A percentile compares a stretch with the other conserved stretches of the same genome.
Evolutionary conservation across 2,797 vertebrate genomes (phyloP).

Genomic region (Channa striata): DNA sequence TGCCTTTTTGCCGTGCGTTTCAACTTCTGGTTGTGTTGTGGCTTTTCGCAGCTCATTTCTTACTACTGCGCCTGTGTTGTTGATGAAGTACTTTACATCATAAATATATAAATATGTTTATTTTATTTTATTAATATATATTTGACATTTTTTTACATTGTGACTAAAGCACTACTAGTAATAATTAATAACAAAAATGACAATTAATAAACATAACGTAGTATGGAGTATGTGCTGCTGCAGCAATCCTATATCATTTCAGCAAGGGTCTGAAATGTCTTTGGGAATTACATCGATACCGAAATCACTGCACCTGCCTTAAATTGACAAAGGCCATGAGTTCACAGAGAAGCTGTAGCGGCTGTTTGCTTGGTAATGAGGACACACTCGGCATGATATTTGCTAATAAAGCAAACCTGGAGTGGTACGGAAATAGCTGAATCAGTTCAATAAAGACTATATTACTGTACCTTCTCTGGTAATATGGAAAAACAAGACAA

Average conservation of each 20-base stretch:
- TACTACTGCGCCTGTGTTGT: too few relatives aligned
- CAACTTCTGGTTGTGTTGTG: too few relatives aligned
- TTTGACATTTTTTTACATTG: not conserved
- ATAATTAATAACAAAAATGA: too few relatives aligned
- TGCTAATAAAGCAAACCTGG: conserved; percentile 9
- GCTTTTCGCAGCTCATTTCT: too few relatives aligned
- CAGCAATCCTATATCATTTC: not conserved
- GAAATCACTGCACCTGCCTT: not conserved
- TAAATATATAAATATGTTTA: not conserved
- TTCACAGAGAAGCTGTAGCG: conserved; percentile 5
- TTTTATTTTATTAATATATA: too few relatives aligned
- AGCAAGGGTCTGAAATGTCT: not conserved
- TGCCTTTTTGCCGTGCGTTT: too few relatives aligned
- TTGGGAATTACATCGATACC: not conserved
- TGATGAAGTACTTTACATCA: too few relatives aligned
- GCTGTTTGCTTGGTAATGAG: conserved; percentile 15
- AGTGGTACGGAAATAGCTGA: conserved; percentile 1
- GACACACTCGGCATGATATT: conserved; percentile 10
- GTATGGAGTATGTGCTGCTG: not conserved
- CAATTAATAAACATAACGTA: not conserved
- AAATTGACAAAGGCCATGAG: not conserved
- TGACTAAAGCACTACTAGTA: not conserved
- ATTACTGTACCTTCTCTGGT: not conserved
- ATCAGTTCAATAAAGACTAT: conserved; percentile 23
- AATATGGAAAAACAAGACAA: not conserved